phyloP scores from a whole-genome alignment of 2,888 invertebrate genomes.

The Meteorus cinctellus region DNA sequence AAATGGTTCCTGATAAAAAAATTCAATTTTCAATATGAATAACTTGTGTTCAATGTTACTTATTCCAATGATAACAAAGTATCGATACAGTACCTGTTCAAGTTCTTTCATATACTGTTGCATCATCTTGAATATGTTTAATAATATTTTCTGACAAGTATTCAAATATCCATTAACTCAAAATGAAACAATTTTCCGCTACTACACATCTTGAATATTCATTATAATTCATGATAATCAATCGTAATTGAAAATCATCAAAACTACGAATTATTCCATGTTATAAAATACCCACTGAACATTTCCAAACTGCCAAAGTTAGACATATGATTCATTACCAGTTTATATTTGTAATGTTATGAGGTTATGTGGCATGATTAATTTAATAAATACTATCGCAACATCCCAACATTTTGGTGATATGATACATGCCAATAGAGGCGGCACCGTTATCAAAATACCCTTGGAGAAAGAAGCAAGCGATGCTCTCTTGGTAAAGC shows the following conservation, averaged over 20 bases:
- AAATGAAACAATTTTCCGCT: not conserved
- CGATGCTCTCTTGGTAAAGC: not conserved
- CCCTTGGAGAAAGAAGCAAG: not conserved
- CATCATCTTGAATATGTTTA: constrained; percentile 80
- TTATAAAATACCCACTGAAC: not conserved
- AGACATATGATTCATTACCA: not conserved
- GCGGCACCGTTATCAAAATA: not conserved
- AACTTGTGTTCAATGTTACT: not conserved
- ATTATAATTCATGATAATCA: not conserved
- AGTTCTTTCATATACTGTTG: constrained; percentile 91
- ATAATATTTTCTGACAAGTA: not conserved
- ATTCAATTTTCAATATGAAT: not conserved
- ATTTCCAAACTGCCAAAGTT: not conserved
- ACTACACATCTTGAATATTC: not conserved
- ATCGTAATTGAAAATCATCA: not conserved
- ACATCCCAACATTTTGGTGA: too few relatives aligned
- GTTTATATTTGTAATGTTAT: not conserved
- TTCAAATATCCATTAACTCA: not conserved
- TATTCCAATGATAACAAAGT: not conserved
- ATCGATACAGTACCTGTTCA: constrained; percentile 80
- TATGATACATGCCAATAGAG: too few relatives aligned
- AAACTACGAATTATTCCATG: not conserved
- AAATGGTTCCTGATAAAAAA: constrained; percentile 87
- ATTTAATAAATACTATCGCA: too few relatives aligned
- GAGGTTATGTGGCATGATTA: not conserved